phyloP scores from a whole-genome alignment of 2,113 vertebrate genomes.

The Pagrus major region DNA sequence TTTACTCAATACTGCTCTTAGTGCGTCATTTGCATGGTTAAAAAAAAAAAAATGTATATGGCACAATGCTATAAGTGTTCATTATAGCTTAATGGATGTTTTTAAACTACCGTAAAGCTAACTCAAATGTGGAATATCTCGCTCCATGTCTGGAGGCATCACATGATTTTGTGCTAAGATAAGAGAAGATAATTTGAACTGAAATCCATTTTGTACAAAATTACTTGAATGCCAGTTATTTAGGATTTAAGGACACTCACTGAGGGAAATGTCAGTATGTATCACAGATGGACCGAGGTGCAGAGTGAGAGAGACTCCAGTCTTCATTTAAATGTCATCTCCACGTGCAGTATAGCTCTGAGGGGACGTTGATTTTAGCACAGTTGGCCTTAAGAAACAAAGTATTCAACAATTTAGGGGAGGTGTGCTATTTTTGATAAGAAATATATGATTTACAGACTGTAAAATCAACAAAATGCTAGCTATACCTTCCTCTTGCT shows the following conservation, averaged over 20 bases:
- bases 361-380: background rate
- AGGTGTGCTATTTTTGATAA: background rate
- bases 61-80: no score
- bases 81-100: background rate
- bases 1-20: no score
- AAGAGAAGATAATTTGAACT: constrained; percentile 2
- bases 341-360: constrained; percentile 1
- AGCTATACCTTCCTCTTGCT: background rate
- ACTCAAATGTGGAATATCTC: background rate
- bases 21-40: no score
- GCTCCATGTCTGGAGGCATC: background rate
- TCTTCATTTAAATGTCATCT: constrained; percentile 48
- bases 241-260: constrained; percentile 18
- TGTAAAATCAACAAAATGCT: constrained; percentile 1
- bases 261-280: constrained; percentile 46
- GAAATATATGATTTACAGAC: constrained; percentile 9
- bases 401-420: background rate
- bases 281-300: constrained; percentile 7
- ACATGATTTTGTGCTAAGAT: background rate
- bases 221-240: constrained; percentile 29
- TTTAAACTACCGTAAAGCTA: background rate
- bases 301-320: constrained; percentile 2
- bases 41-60: no score
- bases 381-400: background rate
- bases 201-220: constrained; percentile 16